Percentiles rank a stretch among this genome's conserved stretches.
Evolutionary conservation across 2,888 invertebrate species (phyloP).

Genomic region (Tenthredo distinguenda): DNA sequence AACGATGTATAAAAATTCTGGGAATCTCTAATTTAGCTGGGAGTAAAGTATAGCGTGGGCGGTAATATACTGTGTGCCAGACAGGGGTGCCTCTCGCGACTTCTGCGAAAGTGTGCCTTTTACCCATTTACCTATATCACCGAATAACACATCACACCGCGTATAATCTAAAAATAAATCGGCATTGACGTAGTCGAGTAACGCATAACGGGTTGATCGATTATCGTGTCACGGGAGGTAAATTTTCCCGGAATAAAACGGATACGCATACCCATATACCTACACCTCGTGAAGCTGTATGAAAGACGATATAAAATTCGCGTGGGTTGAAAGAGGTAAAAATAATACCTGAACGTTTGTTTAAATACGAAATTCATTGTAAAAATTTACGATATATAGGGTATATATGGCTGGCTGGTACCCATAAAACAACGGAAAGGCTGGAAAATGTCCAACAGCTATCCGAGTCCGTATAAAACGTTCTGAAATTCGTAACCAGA

Average conservation of each 20-base stretch:
- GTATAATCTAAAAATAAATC: constrained; percentile 35
- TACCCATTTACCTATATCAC: neutral
- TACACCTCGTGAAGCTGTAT: neutral
- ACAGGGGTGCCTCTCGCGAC: neutral
- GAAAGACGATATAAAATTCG: neutral
- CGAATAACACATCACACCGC: neutral
- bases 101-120: constrained; percentile 5
- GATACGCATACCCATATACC: neutral
- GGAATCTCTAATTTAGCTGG: neutral
- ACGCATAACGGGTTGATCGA: constrained; percentile 36
- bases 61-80: neutral
- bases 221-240: neutral
- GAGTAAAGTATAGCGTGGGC: constrained; percentile 18
- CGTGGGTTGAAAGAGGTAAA: neutral
- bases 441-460: constrained; percentile 34
- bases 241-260: constrained; percentile 8
- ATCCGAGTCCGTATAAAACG: neutral
- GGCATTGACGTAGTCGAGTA: constrained; percentile 30
- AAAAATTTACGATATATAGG: neutral
- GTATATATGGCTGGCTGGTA: neutral
- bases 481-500: neutral
- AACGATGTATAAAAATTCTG: neutral
- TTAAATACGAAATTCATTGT: constrained; percentile 10
- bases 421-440: neutral
- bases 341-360: neutral